Base-by-base conservation (phyloP, 2,888 invertebrate species). In the Lampropteryx suffumata region DNA sequence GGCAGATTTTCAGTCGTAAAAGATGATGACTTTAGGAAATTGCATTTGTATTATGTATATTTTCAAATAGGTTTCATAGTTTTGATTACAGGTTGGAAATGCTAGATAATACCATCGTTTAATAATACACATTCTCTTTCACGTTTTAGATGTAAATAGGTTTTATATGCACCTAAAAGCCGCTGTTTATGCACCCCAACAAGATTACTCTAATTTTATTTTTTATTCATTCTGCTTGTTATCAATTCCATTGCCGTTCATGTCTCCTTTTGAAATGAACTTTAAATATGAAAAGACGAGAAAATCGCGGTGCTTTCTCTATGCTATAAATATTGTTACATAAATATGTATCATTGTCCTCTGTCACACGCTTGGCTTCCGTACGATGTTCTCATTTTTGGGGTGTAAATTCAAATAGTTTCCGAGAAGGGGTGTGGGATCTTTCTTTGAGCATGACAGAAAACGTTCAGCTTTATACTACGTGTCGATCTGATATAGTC, bases 311-410 rank as follows among this genome's bases (percentile, higher is more conserved):
- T 65, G 63, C 73, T 76, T 80, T 87, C 79, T 80, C 74, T 71
- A 70, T 66, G 62, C 74, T 71, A 85, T 89, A 89, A 89, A 89
- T 89, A 87, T 80, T 79, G 78, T 82, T 77, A 84, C 82, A 88
- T 87, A 85, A 88, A 89, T 87, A 86, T 87, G 83, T 87, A 87
- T 85, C 82, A 81, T 82, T 83, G 84, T 73, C 76, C 81, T 73
- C 68, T 82, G 84, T 80, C 84, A 78, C 68, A 73, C 64, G 61
- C 62, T 65, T 59, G 62, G 66, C 65, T 69, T 73, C 69, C 73
- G 73, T 76, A 73, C 73, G 73, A 71, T 71, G 59, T 69, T 62
- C 66, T 59, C 21, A 54, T 57, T 63, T 57, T 61, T 53, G 66
- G 76, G 76, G 76, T 64, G 71, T 59, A 69, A 73, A 79, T 81